These are phyloP conservation scores for Lepus timidus DNA, from an alignment of 2,113 vertebrate species.

Conservation along the genomic window DNA sequence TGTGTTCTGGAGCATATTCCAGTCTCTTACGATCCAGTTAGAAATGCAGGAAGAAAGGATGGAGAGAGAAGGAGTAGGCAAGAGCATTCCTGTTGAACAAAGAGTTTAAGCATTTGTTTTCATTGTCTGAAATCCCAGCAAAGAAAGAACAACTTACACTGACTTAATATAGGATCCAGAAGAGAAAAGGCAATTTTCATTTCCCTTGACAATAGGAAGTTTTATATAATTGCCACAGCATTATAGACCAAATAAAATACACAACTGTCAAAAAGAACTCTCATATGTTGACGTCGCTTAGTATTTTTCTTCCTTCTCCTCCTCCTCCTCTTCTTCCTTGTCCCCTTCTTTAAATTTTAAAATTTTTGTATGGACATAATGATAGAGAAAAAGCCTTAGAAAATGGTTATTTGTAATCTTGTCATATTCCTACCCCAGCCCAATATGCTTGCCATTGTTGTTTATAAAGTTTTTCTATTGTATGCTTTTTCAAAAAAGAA, in stretches of 20 bases:
- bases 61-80: background rate
- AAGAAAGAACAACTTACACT: background rate
- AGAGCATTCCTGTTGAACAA: background rate
- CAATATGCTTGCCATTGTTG: background rate
- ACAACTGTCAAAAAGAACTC: background rate
- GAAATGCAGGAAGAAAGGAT: background rate
- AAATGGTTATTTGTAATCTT: background rate
- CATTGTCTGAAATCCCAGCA: background rate
- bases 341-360: background rate
- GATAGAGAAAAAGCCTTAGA: background rate
- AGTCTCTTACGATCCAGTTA: background rate
- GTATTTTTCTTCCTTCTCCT: background rate
- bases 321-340: too few species aligned
- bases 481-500: background rate
- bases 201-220: background rate
- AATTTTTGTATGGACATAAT: background rate
- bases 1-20: background rate
- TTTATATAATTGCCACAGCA: too few species aligned
- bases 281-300: too few species aligned
- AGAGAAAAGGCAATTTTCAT: background rate
- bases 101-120: background rate
- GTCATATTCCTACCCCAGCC: fast-evolving
- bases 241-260: background rate
- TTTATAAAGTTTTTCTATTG: background rate
- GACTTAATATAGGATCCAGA: background rate